A percentile compares a stretch with the other conserved stretches of the same genome.
These are phyloP conservation scores for Noctua comes DNA, from an alignment of 2,888 invertebrate species.

Conservation along the genomic window DNA sequence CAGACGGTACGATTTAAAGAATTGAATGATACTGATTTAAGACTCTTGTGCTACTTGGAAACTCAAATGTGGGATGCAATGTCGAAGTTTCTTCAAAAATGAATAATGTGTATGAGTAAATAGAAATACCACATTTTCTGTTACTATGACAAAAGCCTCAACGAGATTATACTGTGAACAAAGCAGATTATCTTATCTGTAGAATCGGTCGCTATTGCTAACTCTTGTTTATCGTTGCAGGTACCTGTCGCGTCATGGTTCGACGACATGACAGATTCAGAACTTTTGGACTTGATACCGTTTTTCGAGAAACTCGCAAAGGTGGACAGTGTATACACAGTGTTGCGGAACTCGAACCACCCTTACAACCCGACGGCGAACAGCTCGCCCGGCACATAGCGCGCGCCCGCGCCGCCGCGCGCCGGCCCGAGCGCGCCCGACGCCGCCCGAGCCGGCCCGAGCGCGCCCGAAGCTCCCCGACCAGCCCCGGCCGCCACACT, in stretches of 20 bases:
- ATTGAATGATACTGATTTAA: background rate
- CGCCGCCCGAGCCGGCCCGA: slow-evolving; percentile 73
- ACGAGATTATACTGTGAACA: slow-evolving; percentile 26
- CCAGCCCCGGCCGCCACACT: slow-evolving; percentile 66
- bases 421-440: slow-evolving; percentile 58
- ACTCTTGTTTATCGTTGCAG: slow-evolving; percentile 84
- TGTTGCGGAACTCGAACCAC: slow-evolving; percentile 97
- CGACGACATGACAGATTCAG: slow-evolving; percentile 99
- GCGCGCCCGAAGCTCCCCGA: slow-evolving; percentile 64
- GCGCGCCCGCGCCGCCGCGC: slow-evolving; percentile 85
- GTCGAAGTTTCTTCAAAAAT: background rate
- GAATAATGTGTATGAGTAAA: slow-evolving; percentile 10
- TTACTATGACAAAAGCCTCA: slow-evolving; percentile 24
- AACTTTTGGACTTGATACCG: slow-evolving; percentile 98
- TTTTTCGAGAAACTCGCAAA: slow-evolving; percentile 99
- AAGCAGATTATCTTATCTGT: slow-evolving; percentile 15
- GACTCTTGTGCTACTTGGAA: background rate
- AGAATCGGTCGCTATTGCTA: slow-evolving; percentile 19
- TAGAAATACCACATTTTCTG: slow-evolving; percentile 8
- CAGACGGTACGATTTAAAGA: background rate
- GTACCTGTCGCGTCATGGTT: slow-evolving; percentile 99
- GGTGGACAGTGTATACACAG: slow-evolving; percentile 99
- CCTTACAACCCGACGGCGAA: slow-evolving; percentile 92
- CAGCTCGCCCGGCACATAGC: slow-evolving; percentile 85
- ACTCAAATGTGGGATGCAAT: background rate